Percentiles rank a stretch among this genome's conserved stretches.
Evolutionary conservation across 2,113 vertebrate genomes (phyloP).

Genomic region (Microtus oregoni): DNA sequence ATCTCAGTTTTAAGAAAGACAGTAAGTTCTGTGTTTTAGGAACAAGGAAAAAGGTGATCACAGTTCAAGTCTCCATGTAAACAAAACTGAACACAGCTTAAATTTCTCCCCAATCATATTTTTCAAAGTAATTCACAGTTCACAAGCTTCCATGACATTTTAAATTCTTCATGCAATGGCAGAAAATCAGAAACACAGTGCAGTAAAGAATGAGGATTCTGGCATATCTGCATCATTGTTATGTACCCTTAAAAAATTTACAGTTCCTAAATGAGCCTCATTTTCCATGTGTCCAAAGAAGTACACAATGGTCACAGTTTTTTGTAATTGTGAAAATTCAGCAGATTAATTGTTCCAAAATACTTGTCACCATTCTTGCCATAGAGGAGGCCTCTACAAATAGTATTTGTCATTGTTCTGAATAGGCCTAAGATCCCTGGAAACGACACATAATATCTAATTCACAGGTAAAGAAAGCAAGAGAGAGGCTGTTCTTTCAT

Average conservation of each 20-base stretch:
- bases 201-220: neutral
- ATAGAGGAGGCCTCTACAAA: neutral
- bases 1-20: neutral
- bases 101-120: too few species aligned
- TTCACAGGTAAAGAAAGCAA: neutral
- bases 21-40: slow-evolving; percentile 19
- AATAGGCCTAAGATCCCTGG: neutral
- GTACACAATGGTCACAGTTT: neutral
- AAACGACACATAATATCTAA: neutral
- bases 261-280: neutral
- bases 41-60: neutral
- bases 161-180: neutral
- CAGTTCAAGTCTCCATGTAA: neutral
- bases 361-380: neutral
- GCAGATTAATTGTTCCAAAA: neutral
- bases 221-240: neutral
- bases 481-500: neutral
- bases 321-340: neutral
- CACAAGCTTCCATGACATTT: neutral
- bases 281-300: neutral
- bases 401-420: neutral
- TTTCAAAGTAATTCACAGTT: neutral
- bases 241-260: neutral
- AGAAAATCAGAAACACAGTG: neutral
- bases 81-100: neutral